phyloP scores from a whole-genome alignment of 1,140 invertebrate genomes.

The Hycleus phaleratus region DNA sequence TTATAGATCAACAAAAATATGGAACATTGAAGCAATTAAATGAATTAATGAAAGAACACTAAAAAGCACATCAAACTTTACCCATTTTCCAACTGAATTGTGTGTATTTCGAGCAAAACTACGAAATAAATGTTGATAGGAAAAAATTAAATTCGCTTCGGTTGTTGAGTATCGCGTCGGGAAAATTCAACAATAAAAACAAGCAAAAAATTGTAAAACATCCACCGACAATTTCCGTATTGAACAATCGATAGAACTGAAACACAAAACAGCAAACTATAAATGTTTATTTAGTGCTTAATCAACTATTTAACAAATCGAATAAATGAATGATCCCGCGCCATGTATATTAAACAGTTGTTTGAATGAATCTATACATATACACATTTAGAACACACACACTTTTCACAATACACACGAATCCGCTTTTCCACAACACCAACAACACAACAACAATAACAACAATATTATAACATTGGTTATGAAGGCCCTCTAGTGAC shows the following conservation, averaged over 20 bases:
- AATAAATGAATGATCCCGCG: constrained; percentile 17
- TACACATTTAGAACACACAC: no score
- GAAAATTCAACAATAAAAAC: no score
- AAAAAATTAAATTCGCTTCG: background rate
- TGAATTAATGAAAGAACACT: background rate
- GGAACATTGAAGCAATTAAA: background rate
- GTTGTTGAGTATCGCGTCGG: background rate
- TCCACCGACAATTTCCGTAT: background rate
- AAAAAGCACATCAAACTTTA: constrained; percentile 19
- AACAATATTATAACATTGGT: no score
- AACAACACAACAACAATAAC: no score
- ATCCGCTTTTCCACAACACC: background rate
- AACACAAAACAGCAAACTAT: constrained; percentile 14
- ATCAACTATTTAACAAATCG: constrained; percentile 25
- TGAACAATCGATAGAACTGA: constrained; percentile 6
- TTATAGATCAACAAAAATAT: background rate
- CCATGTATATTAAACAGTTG: constrained; percentile 16
- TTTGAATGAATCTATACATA: no score
- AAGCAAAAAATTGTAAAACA: constrained; percentile 2
- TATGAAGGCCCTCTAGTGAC: constrained; percentile 18
- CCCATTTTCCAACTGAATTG: constrained; percentile 9
- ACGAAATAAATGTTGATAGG: background rate
- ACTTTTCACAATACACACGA: constrained; percentile 2
- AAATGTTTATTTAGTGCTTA: constrained; percentile 20
- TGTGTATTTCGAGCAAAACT: background rate